Evolutionary conservation across 2,113 vertebrate species (phyloP), one percentile per base, ranked within the genome.

Genomic region (Chaenogobius annularis): DNA sequence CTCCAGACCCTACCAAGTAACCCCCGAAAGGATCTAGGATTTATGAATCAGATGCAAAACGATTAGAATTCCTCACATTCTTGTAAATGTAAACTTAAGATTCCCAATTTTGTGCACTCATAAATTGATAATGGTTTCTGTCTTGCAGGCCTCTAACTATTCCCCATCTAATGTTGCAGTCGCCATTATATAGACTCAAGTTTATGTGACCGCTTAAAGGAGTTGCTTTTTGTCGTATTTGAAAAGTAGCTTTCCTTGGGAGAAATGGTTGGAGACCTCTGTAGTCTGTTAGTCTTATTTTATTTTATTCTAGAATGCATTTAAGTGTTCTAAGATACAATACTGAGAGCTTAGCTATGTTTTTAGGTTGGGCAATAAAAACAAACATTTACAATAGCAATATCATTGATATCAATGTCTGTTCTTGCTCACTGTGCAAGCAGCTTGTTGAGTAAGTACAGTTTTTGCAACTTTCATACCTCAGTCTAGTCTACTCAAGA

Each of bases 381-480:
- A 58, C 3, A 13, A 26, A n/a, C 43, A 66, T 15, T 52, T 46
- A 37, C 35, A 46, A 66, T 72, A 75, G 69, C 74, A 78, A 46
- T 26, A 50, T 15, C 52, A 83, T 22, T 35, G 12, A 1, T n/a
- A 52, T 22, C 23, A 26, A 8, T 40, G 56, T 0, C 1, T 62
- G 52, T 31, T 47, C 35, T 63, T 3, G 23, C 43, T 26, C 22
- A 58, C 62, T 70, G 61, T 55, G 23, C 56, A 52, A 66, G 6
- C 63, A 40, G 47, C 62, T 43, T 35, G 11, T 22, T 15, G 47
- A 58, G 19, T 7, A 55, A 52, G 44, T 47, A 50, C 22, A 58
- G 55, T 26, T 12, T 9, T 13, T 17, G 58, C 61, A 64, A 26
- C 62, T 74, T 1, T 68, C n/a, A 73, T 69, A 43, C 40, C 65